Base-by-base conservation (phyloP, 2,888 invertebrate species). In the Microchrysa polita region DNA sequence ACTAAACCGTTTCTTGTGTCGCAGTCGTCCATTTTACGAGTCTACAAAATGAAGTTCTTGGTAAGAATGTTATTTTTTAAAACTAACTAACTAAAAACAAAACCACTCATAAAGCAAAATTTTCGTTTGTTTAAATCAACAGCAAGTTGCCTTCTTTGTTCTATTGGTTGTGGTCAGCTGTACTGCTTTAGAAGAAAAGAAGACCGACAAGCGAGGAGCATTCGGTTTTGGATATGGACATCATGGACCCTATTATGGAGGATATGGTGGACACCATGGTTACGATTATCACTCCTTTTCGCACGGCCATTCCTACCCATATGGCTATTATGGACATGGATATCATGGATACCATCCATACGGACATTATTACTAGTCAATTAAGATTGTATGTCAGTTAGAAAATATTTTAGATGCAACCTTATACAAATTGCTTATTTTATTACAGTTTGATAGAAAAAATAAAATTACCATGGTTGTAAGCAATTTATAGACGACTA, bases 171-270 rank as follows among this genome's bases (percentile, higher is more conserved):
- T 72, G 18, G 72, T 27, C 14, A 48, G 59, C 72, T 60, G 60
- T 18, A 40, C 42, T 0, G 72, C 72, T 23, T 59, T 61, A 44
- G 72, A 72, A 9, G 72, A 72, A 9, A 72, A 72, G n/a, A 72
- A 72, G 27, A 72, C 72, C 1, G 72, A 72, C 44, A 72, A 72
- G 52, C 60, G 72, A 23, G 72, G 60, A 59, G 34, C 55, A 16
- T 72, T 60, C 34, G 72, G 72, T 23, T 60, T 72, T 10, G 72
- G 72, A 20, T 72, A 72, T 34, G 72, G 72, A 4, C 48, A 59
- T n/a, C 20, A 23, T 12, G 72, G 72, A 27, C 60, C 60, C 20
- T 61, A 59, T n/a, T 72, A 72, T 42, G 69, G 69, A 14, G 67
- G 65, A 18, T 22, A 27, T 27, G 23, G 23, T 53, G 67, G 67